These are phyloP conservation scores for Diprion similis DNA, from an alignment of 1,140 invertebrate species.

Conservation along the genomic window DNA sequence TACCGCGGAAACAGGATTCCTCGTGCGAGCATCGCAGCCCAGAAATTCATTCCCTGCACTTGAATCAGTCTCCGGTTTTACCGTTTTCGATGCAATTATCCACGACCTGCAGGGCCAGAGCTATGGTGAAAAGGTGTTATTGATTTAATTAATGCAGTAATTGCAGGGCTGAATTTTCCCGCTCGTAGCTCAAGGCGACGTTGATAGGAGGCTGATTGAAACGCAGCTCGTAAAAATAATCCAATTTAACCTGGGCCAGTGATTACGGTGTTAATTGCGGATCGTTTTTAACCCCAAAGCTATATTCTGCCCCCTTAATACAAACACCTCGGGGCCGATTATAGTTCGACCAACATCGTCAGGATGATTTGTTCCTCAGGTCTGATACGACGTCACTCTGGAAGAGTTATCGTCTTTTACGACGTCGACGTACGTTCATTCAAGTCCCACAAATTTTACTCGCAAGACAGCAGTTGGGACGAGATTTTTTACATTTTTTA, in stretches of 20 bases:
- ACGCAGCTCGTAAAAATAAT: slow-evolving; percentile 60
- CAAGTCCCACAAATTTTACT: no score
- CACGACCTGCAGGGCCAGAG: neutral
- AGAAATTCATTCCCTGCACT: no score
- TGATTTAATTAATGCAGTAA: slow-evolving; percentile 61
- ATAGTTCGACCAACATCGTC: no score
- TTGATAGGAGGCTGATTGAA: slow-evolving; percentile 57
- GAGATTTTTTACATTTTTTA: no score
- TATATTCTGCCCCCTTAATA: slow-evolving; percentile 21
- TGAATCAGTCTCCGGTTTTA: neutral
- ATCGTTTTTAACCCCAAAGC: slow-evolving; percentile 45
- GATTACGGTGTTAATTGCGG: slow-evolving; percentile 58
- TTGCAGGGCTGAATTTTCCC: slow-evolving; percentile 57
- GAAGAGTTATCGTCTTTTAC: no score
- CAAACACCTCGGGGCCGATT: neutral
- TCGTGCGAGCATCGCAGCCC: no score
- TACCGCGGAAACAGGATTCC: no score
- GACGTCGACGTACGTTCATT: no score
- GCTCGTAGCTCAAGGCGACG: slow-evolving; percentile 56
- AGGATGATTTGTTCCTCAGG: no score
- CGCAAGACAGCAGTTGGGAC: no score
- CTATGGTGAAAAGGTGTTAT: slow-evolving; percentile 40
- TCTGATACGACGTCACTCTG: no score
- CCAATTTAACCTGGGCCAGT: slow-evolving; percentile 51
- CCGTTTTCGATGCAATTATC: slow-evolving; percentile 4